A percentile compares a stretch with the other conserved stretches of the same genome.
These are phyloP conservation scores for Pemphigus obesinymphae DNA, from an alignment of 1,140 invertebrate species.

Conservation along the genomic window DNA sequence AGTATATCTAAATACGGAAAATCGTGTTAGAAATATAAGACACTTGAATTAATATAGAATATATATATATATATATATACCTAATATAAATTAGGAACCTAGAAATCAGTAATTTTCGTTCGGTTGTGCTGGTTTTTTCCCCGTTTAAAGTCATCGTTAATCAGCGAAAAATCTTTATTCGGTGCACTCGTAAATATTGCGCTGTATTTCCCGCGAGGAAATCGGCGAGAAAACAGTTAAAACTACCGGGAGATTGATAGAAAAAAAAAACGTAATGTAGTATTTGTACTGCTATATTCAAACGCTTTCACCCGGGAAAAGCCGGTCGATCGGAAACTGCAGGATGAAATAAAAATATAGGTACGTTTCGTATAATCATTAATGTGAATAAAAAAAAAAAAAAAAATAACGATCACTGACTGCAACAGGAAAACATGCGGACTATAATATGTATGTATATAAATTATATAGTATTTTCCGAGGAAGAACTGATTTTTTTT, in stretches of 20 bases:
- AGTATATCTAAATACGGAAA: neutral
- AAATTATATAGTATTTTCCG: too few species aligned
- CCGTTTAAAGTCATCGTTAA: neutral
- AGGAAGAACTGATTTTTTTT: too few species aligned
- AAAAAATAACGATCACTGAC: neutral
- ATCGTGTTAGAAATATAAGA: neutral
- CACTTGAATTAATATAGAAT: neutral
- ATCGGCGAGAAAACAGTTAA: conserved; percentile 16
- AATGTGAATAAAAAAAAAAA: neutral
- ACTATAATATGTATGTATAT: too few species aligned
- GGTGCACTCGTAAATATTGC: neutral
- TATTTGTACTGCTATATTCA: neutral
- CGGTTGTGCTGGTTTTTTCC: neutral
- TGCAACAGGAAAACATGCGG: too few species aligned
- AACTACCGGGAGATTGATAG: neutral
- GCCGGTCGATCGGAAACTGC: conserved; percentile 24
- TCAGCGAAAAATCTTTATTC: conserved; percentile 23
- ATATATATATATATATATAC: too few species aligned
- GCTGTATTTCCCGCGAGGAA: neutral
- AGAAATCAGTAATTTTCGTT: conserved; percentile 17
- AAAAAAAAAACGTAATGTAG: neutral
- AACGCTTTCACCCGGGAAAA: conserved; percentile 34
- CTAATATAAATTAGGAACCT: neutral
- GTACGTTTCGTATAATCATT: neutral
- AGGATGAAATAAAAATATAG: conserved; percentile 9